These are phyloP conservation scores for Cyrtonyx montezumae DNA, from an alignment of 2,113 vertebrate genomes.

Conservation along the genomic window DNA sequence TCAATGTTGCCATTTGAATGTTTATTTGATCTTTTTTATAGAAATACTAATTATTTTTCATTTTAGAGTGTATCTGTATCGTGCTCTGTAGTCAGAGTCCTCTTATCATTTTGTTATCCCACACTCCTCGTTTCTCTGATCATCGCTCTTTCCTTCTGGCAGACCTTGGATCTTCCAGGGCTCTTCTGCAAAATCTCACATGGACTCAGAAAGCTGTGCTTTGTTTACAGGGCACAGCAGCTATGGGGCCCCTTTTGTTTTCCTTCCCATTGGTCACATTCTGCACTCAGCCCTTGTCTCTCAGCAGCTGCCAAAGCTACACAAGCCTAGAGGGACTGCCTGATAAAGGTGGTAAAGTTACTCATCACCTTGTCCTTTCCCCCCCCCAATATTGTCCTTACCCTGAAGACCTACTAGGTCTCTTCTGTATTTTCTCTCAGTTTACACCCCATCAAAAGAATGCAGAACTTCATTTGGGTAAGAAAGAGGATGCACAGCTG, in stretches of 20 bases:
- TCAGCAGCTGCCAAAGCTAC: background rate
- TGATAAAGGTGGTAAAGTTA: background rate
- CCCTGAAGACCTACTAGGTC: background rate
- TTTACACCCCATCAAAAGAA: background rate
- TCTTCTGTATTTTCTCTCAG: background rate
- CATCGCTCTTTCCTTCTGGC: background rate
- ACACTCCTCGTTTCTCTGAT: background rate
- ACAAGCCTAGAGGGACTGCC: background rate
- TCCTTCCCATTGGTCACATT: slow-evolving; percentile 44
- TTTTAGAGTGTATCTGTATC: background rate
- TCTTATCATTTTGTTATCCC: background rate
- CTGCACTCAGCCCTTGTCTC: slow-evolving; percentile 18
- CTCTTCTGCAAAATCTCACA: slow-evolving; percentile 26
- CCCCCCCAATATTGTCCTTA: background rate
- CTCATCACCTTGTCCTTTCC: background rate
- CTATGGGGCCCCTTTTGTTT: slow-evolving; percentile 50
- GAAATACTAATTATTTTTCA: background rate
- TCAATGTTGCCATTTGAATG: background rate
- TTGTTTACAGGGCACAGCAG: slow-evolving; percentile 61
- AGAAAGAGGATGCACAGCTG: background rate
- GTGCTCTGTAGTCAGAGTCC: background rate
- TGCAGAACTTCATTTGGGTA: background rate
- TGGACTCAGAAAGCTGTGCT: slow-evolving; percentile 18
- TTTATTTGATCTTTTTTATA: background rate
- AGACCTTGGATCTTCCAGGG: background rate